Conservation (phyloP, 1,140 invertebrate genomes). For the Temnothorax longispinosus region DNA sequence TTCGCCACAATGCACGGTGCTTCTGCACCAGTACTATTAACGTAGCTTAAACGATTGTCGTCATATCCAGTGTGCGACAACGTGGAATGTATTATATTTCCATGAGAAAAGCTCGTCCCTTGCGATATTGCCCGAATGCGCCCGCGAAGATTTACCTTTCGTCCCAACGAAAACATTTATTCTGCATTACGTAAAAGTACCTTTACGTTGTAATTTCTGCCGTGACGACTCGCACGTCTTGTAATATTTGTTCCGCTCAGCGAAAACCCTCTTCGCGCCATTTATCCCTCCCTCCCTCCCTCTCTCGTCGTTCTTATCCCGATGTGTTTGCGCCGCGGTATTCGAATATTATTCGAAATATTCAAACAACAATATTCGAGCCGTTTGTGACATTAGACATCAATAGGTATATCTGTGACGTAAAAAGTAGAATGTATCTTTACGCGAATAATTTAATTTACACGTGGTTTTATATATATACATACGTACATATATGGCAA, state of each 20-base stretch:
- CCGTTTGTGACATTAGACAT: background rate
- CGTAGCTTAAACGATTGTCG: constrained; percentile 57
- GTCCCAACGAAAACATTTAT: constrained; percentile 49
- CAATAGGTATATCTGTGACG: background rate
- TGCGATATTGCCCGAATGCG: constrained; percentile 44
- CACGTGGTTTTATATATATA: background rate
- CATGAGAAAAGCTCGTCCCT: constrained; percentile 48
- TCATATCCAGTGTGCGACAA: constrained; percentile 31
- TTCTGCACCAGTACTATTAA: constrained; percentile 22
- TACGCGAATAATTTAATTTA: background rate
- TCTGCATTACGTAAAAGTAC: constrained; percentile 52
- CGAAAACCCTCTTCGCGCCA: constrained; percentile 13
- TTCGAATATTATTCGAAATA: background rate
- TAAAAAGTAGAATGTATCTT: background rate
- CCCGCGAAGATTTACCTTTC: constrained; percentile 49
- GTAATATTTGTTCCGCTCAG: constrained; percentile 25
- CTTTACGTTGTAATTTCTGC: constrained; percentile 46
- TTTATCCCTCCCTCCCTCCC: background rate
- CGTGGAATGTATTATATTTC: constrained; percentile 56
- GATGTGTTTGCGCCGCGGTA: background rate
- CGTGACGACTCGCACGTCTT: constrained; percentile 45
- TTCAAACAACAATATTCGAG: background rate
- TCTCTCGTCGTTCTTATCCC: background rate
- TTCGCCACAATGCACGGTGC: background rate
- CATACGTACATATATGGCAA: background rate